A percentile compares a stretch with the other conserved stretches of the same genome.
phyloP scores from a whole-genome alignment of 1,140 invertebrate genomes.

The Eurosta solidaginis region DNA sequence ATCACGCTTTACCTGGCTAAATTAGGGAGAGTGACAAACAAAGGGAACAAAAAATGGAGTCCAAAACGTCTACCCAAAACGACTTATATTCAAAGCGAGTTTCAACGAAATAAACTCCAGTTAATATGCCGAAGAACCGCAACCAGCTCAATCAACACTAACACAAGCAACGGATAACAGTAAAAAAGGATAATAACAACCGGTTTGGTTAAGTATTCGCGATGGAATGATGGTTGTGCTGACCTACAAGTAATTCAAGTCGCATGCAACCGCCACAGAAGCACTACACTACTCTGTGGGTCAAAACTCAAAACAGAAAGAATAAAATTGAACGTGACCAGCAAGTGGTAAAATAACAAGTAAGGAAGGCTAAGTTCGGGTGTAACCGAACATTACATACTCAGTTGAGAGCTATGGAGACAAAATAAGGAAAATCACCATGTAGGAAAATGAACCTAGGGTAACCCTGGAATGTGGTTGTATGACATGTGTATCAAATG shows the following conservation, averaged over 20 bases:
- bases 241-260: slow-evolving; percentile 1
- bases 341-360: neutral
- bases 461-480: no score
- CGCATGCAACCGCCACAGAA: neutral
- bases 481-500: no score
- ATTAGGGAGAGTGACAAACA: neutral
- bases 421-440: no score
- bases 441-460: no score
- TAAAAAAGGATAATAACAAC: neutral
- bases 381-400: no score
- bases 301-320: neutral
- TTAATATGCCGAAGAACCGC: neutral
- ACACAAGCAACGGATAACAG: neutral
- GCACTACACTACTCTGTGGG: neutral
- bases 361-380: neutral
- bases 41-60: neutral
- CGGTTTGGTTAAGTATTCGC: neutral
- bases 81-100: neutral
- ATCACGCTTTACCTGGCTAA: neutral
- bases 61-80: neutral
- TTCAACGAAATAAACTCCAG: neutral
- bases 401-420: no score
- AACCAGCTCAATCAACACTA: neutral
- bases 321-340: neutral
- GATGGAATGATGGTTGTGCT: neutral